phyloP scores from a whole-genome alignment of 2,888 invertebrate genomes.

The Pandemis corylana region DNA sequence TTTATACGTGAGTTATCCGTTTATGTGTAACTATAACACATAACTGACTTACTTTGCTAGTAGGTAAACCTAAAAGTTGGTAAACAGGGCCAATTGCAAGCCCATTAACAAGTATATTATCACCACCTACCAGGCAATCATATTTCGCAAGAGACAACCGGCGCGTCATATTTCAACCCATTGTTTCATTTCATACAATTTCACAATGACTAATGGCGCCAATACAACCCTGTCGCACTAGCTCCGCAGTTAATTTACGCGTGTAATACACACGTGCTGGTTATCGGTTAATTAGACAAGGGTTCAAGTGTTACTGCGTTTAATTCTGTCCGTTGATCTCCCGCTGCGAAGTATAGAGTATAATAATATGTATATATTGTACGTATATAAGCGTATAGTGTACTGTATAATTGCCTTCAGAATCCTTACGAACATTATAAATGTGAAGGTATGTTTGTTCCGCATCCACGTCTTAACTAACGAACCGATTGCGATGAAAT shows the following conservation, averaged over 20 bases:
- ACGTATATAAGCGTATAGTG: constrained; percentile 20
- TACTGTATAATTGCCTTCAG: constrained; percentile 11
- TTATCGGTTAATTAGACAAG: constrained; percentile 52
- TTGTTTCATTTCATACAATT: constrained; percentile 41
- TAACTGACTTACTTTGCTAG: too few species aligned
- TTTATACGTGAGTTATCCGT: too few species aligned
- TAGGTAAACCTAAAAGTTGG: too few species aligned
- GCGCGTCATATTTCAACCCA: constrained; percentile 36
- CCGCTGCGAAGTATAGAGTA: constrained; percentile 64
- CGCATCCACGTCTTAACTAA: too few species aligned
- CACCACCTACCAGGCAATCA: constrained; percentile 12
- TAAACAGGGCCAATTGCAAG: too few species aligned
- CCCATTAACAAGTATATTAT: too few species aligned
- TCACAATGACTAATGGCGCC: constrained; percentile 45
- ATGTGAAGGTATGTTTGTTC: neutral
- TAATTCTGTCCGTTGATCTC: constrained; percentile 54
- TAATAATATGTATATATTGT: neutral
- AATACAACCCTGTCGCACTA: constrained; percentile 43
- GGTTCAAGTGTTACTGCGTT: constrained; percentile 56
- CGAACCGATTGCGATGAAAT: too few species aligned
- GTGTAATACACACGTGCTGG: constrained; percentile 30
- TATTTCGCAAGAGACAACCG: constrained; percentile 35
- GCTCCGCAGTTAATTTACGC: constrained; percentile 33
- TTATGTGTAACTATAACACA: too few species aligned
- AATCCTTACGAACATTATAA: neutral